phyloP scores from a whole-genome alignment of 2,888 invertebrate genomes.

The Aproaerema taeniolella region DNA sequence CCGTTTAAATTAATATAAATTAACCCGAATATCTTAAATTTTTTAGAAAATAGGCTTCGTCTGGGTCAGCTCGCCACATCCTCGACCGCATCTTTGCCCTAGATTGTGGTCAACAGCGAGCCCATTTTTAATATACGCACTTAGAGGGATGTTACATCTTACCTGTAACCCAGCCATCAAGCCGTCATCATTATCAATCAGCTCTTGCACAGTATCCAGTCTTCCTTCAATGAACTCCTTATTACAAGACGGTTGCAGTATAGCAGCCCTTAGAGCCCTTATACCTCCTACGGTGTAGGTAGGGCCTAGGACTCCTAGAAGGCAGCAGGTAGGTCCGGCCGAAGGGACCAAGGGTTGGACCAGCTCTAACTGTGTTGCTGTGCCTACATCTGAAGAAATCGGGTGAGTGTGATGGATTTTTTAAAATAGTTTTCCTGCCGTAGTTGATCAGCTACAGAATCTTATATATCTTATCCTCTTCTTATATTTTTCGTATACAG shows the following conservation, averaged over 20 bases:
- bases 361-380: constrained; percentile 86
- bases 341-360: constrained; percentile 75
- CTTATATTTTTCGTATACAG: no score
- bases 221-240: constrained; percentile 81
- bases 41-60: no score
- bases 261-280: constrained; percentile 86
- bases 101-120: no score
- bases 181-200: constrained; percentile 81
- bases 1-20: no score
- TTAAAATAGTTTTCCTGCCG: no score
- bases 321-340: constrained; percentile 60
- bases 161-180: constrained; percentile 81
- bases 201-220: constrained; percentile 85
- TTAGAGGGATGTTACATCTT: no score
- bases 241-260: constrained; percentile 88
- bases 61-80: no score
- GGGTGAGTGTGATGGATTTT: not conserved
- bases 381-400: constrained; percentile 84
- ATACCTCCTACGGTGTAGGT: constrained; percentile 80
- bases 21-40: no score
- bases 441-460: no score
- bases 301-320: constrained; percentile 62
- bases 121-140: no score
- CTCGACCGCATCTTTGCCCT: no score
- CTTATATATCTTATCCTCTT: no score